Conservation (phyloP, 2,888 invertebrate genomes). For the Alsophila aescularia region DNA sequence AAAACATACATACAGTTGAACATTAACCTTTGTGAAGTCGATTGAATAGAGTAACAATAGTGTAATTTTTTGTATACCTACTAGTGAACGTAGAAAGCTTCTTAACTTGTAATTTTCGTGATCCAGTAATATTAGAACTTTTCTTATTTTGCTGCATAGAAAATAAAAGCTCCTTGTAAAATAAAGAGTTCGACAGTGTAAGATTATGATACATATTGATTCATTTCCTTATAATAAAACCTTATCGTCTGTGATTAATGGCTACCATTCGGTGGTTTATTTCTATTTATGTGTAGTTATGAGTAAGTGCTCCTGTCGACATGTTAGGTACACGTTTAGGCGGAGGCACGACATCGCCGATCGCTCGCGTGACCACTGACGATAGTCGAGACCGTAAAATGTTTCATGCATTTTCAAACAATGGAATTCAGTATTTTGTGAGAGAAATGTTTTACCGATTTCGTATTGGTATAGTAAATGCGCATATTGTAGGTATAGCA, state of each 20-base stretch:
- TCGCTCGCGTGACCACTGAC: conserved; percentile 45
- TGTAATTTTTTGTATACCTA: no score
- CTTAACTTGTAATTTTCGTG: no score
- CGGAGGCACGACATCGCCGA: conserved; percentile 17
- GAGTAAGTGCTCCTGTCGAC: conserved; percentile 12
- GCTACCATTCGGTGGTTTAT: background rate
- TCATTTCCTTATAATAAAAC: no score
- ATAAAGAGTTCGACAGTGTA: no score
- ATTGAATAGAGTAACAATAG: no score
- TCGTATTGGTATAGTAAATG: conserved; percentile 34
- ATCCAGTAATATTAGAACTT: no score
- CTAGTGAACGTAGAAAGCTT: no score
- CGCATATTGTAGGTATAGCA: background rate
- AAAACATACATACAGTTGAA: no score
- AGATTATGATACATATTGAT: no score
- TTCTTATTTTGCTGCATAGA: no score
- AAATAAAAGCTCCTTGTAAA: no score
- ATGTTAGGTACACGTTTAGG: conserved; percentile 7
- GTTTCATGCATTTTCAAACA: conserved; percentile 40
- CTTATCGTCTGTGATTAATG: conserved; percentile 1
- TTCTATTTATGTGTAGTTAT: conserved; percentile 12
- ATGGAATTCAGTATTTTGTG: conserved; percentile 31
- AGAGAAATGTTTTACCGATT: conserved; percentile 38
- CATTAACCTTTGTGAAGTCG: no score
- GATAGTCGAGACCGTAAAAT: conserved; percentile 34